Evolutionary conservation across 2,113 vertebrate genomes (phyloP).

Genomic region (Athene cunicularia): DNA sequence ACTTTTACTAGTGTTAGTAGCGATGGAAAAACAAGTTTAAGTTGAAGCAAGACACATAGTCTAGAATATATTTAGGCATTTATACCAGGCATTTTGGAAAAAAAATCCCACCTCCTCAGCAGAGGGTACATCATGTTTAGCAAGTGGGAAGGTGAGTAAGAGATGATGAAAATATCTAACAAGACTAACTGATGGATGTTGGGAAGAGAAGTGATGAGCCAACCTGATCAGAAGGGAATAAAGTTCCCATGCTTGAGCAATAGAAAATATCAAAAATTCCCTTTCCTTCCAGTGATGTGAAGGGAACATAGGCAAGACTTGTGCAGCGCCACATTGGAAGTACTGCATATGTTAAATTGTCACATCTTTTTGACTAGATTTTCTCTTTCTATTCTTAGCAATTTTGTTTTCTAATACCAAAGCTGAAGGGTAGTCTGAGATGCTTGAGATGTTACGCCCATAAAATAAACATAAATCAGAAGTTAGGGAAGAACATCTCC

Average conservation of each 20-base stretch:
- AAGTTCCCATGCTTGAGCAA: not conserved
- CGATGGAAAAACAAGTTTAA: not conserved
- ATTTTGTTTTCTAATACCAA: not conserved
- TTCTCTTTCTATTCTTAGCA: not conserved
- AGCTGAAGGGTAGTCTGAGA: not conserved
- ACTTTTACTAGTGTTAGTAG: not conserved
- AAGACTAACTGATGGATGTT: not conserved
- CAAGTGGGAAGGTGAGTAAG: not conserved
- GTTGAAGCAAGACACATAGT: not conserved
- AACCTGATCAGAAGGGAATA: not conserved
- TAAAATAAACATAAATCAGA: not conserved
- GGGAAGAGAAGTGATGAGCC: not conserved
- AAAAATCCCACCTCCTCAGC: not conserved
- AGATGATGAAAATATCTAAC: not conserved
- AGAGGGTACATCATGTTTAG: not conserved
- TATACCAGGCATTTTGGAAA: not conserved
- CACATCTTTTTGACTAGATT: not conserved
- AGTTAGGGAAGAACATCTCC: not conserved
- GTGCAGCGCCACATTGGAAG: not conserved
- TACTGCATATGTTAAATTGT: not conserved
- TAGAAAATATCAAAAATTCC: not conserved
- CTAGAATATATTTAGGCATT: not conserved
- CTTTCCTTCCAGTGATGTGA: not conserved
- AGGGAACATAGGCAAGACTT: not conserved
- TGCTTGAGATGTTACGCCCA: not conserved